A percentile compares a stretch with the other conserved stretches of the same genome.
phyloP scores from a whole-genome alignment of 35 echinoderm and acorn worm genomes.

The Stichopus chloronotus region DNA sequence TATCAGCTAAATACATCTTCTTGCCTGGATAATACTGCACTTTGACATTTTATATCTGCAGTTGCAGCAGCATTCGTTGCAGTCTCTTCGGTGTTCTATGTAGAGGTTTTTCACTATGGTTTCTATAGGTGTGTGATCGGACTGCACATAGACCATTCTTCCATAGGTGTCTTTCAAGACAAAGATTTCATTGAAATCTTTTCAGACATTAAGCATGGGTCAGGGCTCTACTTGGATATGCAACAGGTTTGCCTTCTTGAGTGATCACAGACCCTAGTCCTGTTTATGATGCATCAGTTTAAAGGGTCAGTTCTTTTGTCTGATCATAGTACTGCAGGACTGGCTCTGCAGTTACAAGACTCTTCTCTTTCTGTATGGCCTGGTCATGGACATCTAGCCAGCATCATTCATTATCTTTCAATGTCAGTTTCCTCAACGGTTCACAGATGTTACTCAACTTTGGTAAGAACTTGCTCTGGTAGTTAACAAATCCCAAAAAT shows the following conservation, averaged over 20 bases:
- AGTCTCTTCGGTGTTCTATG: conserved; percentile 41
- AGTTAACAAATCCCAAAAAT: conserved; percentile 71
- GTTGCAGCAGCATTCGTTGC: conserved; percentile 61
- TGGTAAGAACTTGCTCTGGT: conserved; percentile 69
- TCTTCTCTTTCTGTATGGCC: not conserved
- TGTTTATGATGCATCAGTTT: conserved; percentile 34
- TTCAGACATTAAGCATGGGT: conserved; percentile 56
- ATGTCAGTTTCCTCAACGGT: conserved; percentile 46
- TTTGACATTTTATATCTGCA: conserved; percentile 61
- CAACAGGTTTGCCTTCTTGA: conserved; percentile 55
- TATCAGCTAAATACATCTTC: conserved; percentile 54
- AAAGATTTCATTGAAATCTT: conserved; percentile 61
- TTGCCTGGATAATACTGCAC: conserved; percentile 37
- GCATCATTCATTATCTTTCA: conserved; percentile 34
- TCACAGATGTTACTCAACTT: conserved; percentile 31
- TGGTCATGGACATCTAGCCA: conserved; percentile 16
- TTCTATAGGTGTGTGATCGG: conserved; percentile 63
- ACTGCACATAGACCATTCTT: not conserved
- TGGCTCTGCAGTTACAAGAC: not conserved
- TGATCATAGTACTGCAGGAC: conserved; percentile 16
- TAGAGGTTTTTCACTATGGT: conserved; percentile 56
- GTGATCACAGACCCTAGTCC: conserved; percentile 27
- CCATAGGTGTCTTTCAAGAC: conserved; percentile 63
- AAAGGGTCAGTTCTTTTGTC: not conserved
- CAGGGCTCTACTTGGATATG: conserved; percentile 68